Percentiles rank a stretch among this genome's conserved stretches.
Evolutionary conservation across 1,140 invertebrate genomes (phyloP).

Genomic region (Onthophagus taurus): DNA sequence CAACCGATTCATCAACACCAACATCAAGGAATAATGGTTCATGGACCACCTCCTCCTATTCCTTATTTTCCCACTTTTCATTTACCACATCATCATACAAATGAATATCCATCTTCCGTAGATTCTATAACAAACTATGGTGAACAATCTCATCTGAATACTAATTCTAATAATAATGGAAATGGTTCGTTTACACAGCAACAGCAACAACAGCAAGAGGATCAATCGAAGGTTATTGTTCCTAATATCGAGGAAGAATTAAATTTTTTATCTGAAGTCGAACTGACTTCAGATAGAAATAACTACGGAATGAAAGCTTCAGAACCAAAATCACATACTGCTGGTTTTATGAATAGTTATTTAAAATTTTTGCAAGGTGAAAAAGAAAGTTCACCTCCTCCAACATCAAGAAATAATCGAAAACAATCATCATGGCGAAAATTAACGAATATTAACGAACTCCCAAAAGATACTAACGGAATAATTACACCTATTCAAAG

Average conservation of each 20-base stretch:
- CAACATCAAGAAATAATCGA: slow-evolving; percentile 50
- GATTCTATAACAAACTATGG: slow-evolving; percentile 51
- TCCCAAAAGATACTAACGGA: too few species aligned
- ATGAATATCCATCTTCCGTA: slow-evolving; percentile 56
- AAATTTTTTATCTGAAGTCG: slow-evolving; percentile 61
- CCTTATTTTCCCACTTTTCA: slow-evolving; percentile 63
- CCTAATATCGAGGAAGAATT: slow-evolving; percentile 79
- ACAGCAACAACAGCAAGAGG: slow-evolving; percentile 42
- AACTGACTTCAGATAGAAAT: too few species aligned
- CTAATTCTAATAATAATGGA: too few species aligned
- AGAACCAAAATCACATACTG: slow-evolving; percentile 37
- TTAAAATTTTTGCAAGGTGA: slow-evolving; percentile 76
- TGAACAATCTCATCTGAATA: slow-evolving; percentile 36
- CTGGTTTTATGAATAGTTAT: slow-evolving; percentile 74
- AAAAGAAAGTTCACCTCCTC: slow-evolving; percentile 65
- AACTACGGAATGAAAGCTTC: slow-evolving; percentile 11
- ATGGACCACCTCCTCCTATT: slow-evolving; percentile 45
- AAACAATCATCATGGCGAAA: slow-evolving; percentile 50
- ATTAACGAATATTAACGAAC: slow-evolving; percentile 31
- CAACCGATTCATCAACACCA: slow-evolving; percentile 55
- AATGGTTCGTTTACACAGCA: too few species aligned
- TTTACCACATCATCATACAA: slow-evolving; percentile 47
- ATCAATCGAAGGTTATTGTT: slow-evolving; percentile 70
- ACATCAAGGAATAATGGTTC: slow-evolving; percentile 40
- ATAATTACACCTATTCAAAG: too few species aligned